phyloP scores from a whole-genome alignment of 2,797 vertebrate genomes.

The Malacoctenus gilli region DNA sequence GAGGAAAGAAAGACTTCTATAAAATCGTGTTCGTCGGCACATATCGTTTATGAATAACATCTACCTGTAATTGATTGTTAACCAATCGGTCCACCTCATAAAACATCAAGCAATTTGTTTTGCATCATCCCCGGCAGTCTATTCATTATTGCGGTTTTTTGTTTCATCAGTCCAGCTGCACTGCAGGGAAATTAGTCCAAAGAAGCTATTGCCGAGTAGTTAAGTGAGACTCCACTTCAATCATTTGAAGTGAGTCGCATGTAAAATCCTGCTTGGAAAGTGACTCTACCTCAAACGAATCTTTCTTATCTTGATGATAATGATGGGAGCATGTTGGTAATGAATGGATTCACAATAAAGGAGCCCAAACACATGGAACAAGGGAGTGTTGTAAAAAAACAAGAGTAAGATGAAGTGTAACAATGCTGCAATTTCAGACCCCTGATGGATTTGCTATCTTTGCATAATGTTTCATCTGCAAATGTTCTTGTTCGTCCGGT shows the following conservation, averaged over 20 bases:
- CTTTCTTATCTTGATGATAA: no score
- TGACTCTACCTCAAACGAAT: no score
- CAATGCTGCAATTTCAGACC: no score
- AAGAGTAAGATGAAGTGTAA: no score
- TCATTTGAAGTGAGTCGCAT: background rate
- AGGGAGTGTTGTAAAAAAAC: no score
- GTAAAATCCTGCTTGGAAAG: background rate
- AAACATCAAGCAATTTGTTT: conserved; percentile 32
- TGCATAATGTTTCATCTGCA: no score
- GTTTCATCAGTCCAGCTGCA: conserved; percentile 21
- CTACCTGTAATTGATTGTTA: conserved; percentile 15
- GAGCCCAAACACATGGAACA: no score
- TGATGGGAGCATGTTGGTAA: no score
- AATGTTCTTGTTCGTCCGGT: no score
- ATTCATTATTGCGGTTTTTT: conserved; percentile 12
- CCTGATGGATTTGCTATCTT: no score
- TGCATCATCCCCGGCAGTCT: conserved; percentile 8
- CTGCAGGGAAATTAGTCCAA: conserved; percentile 14
- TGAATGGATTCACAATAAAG: no score
- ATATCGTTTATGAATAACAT: conserved; percentile 7
- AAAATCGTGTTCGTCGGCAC: conserved; percentile 2
- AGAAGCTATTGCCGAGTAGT: conserved; percentile 7
- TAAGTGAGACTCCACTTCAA: background rate
- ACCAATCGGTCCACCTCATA: conserved; percentile 4
- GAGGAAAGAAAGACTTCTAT: conserved; percentile 10